Base-by-base conservation (phyloP, 1,140 invertebrate genomes). In the Melanaphis sacchari region DNA sequence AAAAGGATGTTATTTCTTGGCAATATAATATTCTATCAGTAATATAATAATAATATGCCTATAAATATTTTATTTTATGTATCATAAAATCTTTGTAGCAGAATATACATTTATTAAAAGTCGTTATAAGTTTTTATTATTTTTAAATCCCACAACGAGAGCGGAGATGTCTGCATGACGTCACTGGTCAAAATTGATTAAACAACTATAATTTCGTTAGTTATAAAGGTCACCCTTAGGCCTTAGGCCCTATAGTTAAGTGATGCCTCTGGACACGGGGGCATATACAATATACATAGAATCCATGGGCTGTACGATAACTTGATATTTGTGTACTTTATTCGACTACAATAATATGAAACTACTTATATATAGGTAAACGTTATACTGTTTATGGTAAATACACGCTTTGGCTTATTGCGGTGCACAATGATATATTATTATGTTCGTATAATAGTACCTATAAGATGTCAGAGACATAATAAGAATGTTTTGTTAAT, bases 1-100 rank as follows among this genome's bases (percentile, higher is more conserved):
- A 3, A n/a, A 66, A 15, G 1, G 15, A 66, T n/a, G 31, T 31
- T 66, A 66, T 66, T 66, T 66, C 59, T 66, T 31, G 6, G 59
- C 31, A 66, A 11, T 66, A 66, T 66, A 66, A 66, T 26, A 66
- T 66, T 66, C 31, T 11, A 66, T n/a, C 59, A 66, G 31, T 31
- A 66, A 66, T 66, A 66, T 66, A 66, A 66, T 66, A n/a, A 66
- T 66, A n/a, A 66, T 66, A n/a, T 66, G 59, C 31, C 22, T 66
- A n/a, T 66, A 66, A 66, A 66, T 66, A 66, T 66, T 66, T 66
- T 66, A 66, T 66, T 66, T 66, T 66, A 66, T 66, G 59, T n/a
- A 66, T 31, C 59, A 66, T 66, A 66, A 66, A n/a, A 66, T 31
- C 11, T 31, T 31, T 66, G 59, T 66, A 11, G 11, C 59, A 66